A percentile compares a stretch with the other conserved stretches of the same genome.
Conservation (phyloP, 2,888 invertebrate genomes). For the Calliopum simillimum region DNA sequence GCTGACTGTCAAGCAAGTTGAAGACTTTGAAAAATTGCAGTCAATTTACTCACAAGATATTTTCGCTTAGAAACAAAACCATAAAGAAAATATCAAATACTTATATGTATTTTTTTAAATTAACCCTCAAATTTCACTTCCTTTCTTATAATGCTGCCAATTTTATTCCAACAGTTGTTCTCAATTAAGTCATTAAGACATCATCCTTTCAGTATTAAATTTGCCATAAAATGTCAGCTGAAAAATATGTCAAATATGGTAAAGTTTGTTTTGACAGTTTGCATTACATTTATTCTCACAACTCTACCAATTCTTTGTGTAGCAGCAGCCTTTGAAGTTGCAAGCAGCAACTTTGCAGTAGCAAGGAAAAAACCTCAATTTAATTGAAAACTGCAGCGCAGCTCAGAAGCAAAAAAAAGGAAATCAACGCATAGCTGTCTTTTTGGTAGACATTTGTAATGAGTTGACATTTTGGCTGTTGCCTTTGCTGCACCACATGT, state of each 20-base stretch:
- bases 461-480: constrained; percentile 21
- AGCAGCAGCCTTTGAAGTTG: constrained; percentile 13
- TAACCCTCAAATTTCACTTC: too few relatives aligned
- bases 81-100: too few relatives aligned
- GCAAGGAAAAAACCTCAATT: neutral
- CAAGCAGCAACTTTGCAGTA: neutral
- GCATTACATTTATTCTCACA: constrained; percentile 21
- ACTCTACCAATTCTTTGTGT: neutral
- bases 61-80: too few relatives aligned
- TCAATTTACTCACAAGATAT: too few relatives aligned
- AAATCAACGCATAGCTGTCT: constrained; percentile 1
- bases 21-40: neutral
- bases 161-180: neutral
- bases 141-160: neutral
- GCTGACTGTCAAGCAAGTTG: constrained; percentile 2
- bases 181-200: neutral
- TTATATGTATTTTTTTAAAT: too few relatives aligned
- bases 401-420: neutral
- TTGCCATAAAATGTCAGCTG: neutral
- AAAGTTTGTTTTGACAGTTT: constrained; percentile 19
- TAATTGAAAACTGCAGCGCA: constrained; percentile 6
- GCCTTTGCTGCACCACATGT: neutral
- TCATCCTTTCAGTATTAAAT: neutral
- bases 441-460: constrained; percentile 26
- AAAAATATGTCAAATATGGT: constrained; percentile 6